These are phyloP conservation scores for Morone saxatilis DNA, from an alignment of 2,113 vertebrate genomes.

Conservation along the genomic window DNA sequence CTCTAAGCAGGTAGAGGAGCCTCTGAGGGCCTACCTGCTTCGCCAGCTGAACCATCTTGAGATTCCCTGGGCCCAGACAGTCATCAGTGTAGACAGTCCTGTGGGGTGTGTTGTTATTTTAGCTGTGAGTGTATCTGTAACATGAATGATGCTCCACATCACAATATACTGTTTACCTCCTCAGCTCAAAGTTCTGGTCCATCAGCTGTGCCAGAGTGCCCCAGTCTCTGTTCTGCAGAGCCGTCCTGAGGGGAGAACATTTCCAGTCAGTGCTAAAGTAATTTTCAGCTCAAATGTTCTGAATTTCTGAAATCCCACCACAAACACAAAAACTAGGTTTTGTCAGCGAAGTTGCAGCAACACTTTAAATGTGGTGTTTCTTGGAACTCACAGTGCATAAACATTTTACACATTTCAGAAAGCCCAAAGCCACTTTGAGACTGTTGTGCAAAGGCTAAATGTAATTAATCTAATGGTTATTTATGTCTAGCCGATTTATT, in stretches of 20 bases:
- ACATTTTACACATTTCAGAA: background rate
- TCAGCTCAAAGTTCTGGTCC: constrained; percentile 87
- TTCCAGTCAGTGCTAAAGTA: background rate
- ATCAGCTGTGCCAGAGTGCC: constrained; percentile 82
- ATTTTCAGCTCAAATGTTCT: background rate
- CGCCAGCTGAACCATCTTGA: constrained; percentile 86
- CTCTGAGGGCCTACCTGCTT: constrained; percentile 77
- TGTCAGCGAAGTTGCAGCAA: background rate
- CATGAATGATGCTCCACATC: background rate
- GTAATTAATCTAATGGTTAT: background rate
- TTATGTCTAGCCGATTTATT: background rate
- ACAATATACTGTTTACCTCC: constrained; percentile 73
- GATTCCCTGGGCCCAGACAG: constrained; percentile 86
- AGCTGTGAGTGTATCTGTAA: background rate
- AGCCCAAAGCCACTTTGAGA: background rate
- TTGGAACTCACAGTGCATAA: background rate
- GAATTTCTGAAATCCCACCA: background rate
- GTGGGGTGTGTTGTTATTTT: background rate
- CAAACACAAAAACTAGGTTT: background rate
- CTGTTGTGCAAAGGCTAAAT: background rate
- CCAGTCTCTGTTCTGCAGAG: constrained; percentile 82
- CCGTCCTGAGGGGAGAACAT: constrained; percentile 63
- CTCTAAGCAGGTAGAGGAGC: background rate
- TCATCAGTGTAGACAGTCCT: constrained; percentile 86
- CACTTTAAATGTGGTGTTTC: background rate